Evolutionary conservation across 2,797 vertebrate genomes (phyloP).

Genomic region (Centroberyx gerrardi): DNA sequence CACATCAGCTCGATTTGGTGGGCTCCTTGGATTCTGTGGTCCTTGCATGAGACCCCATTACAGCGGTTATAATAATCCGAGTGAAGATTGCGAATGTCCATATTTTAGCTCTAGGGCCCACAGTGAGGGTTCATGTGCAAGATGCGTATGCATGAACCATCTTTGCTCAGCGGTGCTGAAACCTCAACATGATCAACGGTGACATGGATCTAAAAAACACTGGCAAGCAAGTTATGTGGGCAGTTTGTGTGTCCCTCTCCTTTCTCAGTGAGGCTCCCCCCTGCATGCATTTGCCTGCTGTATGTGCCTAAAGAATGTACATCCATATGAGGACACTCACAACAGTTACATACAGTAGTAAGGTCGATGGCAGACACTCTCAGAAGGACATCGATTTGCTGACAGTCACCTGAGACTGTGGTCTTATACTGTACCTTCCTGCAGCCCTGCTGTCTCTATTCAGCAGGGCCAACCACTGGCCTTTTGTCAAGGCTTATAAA

Average conservation of each 20-base stretch:
- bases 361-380: slow-evolving; percentile 69
- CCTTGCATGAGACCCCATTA: slow-evolving; percentile 44
- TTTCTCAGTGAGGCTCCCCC: slow-evolving; percentile 70
- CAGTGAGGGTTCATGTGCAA: slow-evolving; percentile 54
- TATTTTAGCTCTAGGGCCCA: slow-evolving; percentile 55
- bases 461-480: slow-evolving; percentile 65
- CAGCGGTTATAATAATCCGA: slow-evolving; percentile 39
- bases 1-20: slow-evolving; percentile 45
- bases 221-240: slow-evolving; percentile 12
- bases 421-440: slow-evolving; percentile 81
- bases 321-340: slow-evolving; percentile 69
- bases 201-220: slow-evolving; percentile 55
- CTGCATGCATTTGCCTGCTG: slow-evolving; percentile 74
- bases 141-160: slow-evolving; percentile 61
- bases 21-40: slow-evolving; percentile 17
- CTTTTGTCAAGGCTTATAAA: slow-evolving; percentile 65
- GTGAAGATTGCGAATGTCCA: slow-evolving; percentile 42
- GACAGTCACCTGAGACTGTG: slow-evolving; percentile 74
- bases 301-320: slow-evolving; percentile 61
- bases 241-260: slow-evolving; percentile 76
- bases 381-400: slow-evolving; percentile 73
- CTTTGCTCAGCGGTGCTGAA: slow-evolving; percentile 58
- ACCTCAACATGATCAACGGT: slow-evolving; percentile 49
- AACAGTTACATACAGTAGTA: slow-evolving; percentile 62
- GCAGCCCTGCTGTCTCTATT: slow-evolving; percentile 70